Conservation (phyloP, 2,888 invertebrate species). For the Trissolcus brochymenae region DNA sequence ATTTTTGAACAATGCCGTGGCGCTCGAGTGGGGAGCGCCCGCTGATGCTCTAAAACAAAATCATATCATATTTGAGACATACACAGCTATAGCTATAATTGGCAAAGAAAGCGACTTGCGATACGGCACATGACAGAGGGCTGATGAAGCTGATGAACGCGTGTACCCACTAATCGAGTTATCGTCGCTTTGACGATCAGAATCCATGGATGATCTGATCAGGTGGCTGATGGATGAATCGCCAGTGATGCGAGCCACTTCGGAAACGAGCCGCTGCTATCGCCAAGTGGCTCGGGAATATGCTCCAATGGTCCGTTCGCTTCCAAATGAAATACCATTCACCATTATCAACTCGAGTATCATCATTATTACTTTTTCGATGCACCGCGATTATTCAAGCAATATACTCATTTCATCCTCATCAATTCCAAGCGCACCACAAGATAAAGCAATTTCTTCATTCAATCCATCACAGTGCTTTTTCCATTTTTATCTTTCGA, state of each 20-base stretch:
- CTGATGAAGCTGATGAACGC: constrained; percentile 71
- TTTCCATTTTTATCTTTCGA: too few species aligned
- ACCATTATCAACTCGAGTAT: constrained; percentile 55
- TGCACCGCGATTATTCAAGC: constrained; percentile 17
- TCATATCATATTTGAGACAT: too few species aligned
- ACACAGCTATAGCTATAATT: constrained; percentile 25
- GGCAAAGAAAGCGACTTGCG: constrained; percentile 45
- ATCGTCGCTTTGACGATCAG: constrained; percentile 76
- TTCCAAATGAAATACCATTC: constrained; percentile 56
- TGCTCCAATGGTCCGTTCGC: constrained; percentile 54
- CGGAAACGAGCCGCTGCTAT: constrained; percentile 62
- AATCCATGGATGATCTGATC: constrained; percentile 75
- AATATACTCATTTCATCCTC: constrained; percentile 18
- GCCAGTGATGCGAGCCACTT: constrained; percentile 74
- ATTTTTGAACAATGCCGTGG: constrained; percentile 41
- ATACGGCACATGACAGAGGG: constrained; percentile 36
- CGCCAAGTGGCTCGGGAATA: constrained; percentile 55
- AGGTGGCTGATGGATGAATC: constrained; percentile 74
- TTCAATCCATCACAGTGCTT: too few species aligned
- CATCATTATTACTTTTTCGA: constrained; percentile 46
- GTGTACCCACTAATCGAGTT: constrained; percentile 74
- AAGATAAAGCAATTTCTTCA: too few species aligned
- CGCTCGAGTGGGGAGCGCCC: constrained; percentile 11
- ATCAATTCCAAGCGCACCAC: not conserved
- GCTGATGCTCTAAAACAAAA: too few species aligned